These are phyloP conservation scores for Macrosiphum euphorbiae DNA, from an alignment of 2,888 invertebrate genomes.

Conservation along the genomic window DNA sequence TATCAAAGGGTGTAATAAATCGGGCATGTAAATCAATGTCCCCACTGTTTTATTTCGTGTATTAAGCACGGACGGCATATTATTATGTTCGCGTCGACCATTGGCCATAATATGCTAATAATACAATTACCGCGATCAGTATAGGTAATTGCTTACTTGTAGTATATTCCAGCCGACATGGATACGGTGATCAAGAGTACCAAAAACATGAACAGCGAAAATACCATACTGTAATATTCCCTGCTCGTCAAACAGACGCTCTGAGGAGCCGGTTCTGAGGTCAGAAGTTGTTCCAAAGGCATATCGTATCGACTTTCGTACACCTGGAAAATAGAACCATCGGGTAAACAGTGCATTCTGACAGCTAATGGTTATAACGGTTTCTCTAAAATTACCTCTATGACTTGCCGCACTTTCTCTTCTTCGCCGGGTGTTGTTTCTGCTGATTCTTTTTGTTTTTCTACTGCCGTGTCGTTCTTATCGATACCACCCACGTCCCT, in stretches of 20 bases:
- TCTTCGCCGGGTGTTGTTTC: slow-evolving; percentile 71
- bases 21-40: neutral
- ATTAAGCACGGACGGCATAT: no score
- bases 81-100: neutral
- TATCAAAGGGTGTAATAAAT: no score
- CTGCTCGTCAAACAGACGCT: slow-evolving; percentile 85
- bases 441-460: slow-evolving; percentile 69
- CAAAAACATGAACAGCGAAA: slow-evolving; percentile 82
- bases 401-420: slow-evolving; percentile 90
- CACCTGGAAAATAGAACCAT: slow-evolving; percentile 74
- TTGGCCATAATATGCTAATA: neutral
- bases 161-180: slow-evolving; percentile 81
- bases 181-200: slow-evolving; percentile 82
- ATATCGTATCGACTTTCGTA: slow-evolving; percentile 79
- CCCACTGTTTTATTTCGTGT: no score
- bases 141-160: slow-evolving; percentile 75
- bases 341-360: neutral
- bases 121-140: neutral
- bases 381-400: slow-evolving; percentile 76
- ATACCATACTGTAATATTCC: slow-evolving; percentile 88
- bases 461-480: slow-evolving; percentile 68
- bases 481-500: slow-evolving; percentile 72
- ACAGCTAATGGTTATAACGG: neutral
- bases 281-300: slow-evolving; percentile 68
- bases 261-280: slow-evolving; percentile 77